Evolutionary conservation across 2,888 invertebrate genomes (phyloP).

Genomic region (Bedellia somnulentella): DNA sequence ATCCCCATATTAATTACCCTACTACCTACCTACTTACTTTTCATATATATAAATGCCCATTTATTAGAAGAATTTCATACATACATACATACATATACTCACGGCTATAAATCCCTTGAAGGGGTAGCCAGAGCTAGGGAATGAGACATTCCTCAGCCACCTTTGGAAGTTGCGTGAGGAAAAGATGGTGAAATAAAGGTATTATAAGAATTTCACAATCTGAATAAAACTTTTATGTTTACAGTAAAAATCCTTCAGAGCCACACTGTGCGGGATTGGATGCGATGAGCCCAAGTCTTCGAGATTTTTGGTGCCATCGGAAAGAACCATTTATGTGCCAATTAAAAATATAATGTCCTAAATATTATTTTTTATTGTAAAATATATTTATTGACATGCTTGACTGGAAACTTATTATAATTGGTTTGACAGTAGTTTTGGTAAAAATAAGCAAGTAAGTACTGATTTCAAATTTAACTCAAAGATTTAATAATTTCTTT

Average conservation of each 20-base stretch:
- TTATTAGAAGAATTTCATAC: no score
- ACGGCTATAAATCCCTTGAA: no score
- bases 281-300: conserved; percentile 25
- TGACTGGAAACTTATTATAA: not conserved
- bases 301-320: conserved; percentile 33
- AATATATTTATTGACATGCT: not conserved
- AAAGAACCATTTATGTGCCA: conserved; percentile 34
- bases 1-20: no score
- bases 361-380: not conserved
- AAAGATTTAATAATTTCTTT: not conserved
- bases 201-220: no score
- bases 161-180: no score
- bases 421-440: not conserved
- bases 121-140: no score
- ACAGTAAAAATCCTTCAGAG: conserved; percentile 22
- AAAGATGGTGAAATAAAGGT: no score
- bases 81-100: no score
- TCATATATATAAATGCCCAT: no score
- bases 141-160: no score
- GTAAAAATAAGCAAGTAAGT: not conserved
- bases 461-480: not conserved
- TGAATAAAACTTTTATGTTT: conserved; percentile 6
- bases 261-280: conserved; percentile 41
- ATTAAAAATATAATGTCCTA: conserved; percentile 9
- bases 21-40: no score